These are phyloP conservation scores for Lagothrix lagotricha DNA, from an alignment of 2,797 vertebrate genomes.

Conservation along the genomic window DNA sequence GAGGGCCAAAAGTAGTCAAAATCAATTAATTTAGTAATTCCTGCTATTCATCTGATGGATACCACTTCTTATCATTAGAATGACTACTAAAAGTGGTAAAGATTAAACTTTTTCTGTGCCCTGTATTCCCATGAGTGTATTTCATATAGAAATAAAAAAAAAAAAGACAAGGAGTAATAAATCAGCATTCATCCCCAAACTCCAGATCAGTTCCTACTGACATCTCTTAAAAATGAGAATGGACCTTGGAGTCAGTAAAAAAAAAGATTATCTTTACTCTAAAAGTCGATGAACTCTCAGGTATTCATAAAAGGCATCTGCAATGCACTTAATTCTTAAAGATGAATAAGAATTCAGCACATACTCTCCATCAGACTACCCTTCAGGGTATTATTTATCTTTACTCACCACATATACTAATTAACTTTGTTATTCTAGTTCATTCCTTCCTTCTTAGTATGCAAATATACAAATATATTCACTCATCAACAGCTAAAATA, in stretches of 20 bases:
- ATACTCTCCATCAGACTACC: neutral
- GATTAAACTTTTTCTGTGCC: neutral
- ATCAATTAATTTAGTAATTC: neutral
- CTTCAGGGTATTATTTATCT: neutral
- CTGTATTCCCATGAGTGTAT: neutral
- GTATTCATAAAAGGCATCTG: neutral
- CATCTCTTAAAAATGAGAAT: neutral
- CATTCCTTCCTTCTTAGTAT: neutral
- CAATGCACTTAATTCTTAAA: conserved; percentile 28
- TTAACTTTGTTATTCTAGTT: conserved; percentile 6
- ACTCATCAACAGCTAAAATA: neutral
- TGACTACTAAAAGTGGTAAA: neutral
- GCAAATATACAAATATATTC: neutral
- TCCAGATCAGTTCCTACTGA: neutral
- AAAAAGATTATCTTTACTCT: neutral
- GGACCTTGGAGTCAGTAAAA: neutral
- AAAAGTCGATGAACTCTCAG: neutral
- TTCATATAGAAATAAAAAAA: neutral
- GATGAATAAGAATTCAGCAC: neutral
- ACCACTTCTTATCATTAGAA: neutral
- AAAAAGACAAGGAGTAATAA: neutral
- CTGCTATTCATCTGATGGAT: neutral
- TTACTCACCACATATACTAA: neutral
- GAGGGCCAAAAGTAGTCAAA: neutral
- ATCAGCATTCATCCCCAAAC: neutral